Percentiles rank a stretch among this genome's conserved stretches.
Evolutionary conservation across 1,140 invertebrate genomes (phyloP).

Genomic region (Orchesella cincta): DNA sequence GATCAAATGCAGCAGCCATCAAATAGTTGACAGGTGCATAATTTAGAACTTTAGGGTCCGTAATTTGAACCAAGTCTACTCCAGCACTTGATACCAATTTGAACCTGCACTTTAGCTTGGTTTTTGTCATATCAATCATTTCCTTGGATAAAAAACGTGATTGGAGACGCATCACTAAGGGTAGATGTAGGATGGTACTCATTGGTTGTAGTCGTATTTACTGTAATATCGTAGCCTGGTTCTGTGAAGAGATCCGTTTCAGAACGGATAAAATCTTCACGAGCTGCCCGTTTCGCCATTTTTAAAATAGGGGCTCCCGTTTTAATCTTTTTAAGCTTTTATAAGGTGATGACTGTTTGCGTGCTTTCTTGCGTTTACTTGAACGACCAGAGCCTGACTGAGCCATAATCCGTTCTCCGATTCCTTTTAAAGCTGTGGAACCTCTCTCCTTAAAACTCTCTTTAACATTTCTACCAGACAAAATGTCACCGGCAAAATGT

Average conservation of each 20-base stretch:
- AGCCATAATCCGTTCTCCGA: background rate
- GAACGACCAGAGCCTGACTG: background rate
- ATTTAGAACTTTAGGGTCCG: too few species aligned
- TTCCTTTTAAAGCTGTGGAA: background rate
- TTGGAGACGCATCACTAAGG: too few species aligned
- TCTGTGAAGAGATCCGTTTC: slow-evolving; percentile 1
- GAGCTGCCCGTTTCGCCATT: background rate
- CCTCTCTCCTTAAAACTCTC: background rate
- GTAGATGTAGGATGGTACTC: background rate
- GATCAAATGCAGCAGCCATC: slow-evolving; percentile 57
- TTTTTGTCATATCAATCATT: background rate
- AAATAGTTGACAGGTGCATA: slow-evolving; percentile 54
- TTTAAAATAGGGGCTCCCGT: background rate
- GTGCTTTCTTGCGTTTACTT: background rate
- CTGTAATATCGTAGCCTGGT: background rate
- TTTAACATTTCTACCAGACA: background rate
- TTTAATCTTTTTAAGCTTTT: slow-evolving; percentile 7
- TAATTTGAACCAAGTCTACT: background rate
- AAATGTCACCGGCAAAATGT: background rate
- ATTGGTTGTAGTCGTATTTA: background rate
- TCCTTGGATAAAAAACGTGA: background rate
- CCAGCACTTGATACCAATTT: background rate
- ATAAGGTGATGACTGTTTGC: background rate
- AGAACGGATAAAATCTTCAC: background rate
- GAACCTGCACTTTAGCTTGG: background rate